Conservation (phyloP, 1,140 invertebrate genomes). For the Drosophila santomea region DNA sequence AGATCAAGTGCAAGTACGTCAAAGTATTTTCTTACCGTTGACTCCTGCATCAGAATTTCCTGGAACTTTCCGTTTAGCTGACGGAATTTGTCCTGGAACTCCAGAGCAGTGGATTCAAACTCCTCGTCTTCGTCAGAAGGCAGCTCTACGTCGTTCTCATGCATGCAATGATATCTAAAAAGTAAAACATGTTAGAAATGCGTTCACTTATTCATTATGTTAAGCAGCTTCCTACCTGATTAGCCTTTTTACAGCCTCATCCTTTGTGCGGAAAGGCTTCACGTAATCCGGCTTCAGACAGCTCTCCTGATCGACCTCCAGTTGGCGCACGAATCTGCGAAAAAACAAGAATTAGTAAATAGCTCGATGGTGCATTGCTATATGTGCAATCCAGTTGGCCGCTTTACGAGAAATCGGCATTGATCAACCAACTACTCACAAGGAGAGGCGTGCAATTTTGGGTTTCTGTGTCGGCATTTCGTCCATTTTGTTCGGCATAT, state of each 20-base stretch:
- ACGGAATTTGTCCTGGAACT: constrained; percentile 90
- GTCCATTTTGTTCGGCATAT: constrained; percentile 59
- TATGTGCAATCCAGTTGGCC: constrained; percentile 59
- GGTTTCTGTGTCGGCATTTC: constrained; percentile 78
- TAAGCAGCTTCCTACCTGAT: constrained; percentile 85
- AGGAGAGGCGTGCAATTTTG: constrained; percentile 84
- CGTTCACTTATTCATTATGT: too few species aligned
- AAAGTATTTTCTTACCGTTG: constrained; percentile 88
- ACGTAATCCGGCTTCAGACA: constrained; percentile 91
- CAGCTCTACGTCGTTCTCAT: constrained; percentile 88
- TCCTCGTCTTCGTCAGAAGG: constrained; percentile 91
- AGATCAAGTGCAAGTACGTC: too few species aligned
- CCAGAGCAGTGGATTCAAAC: constrained; percentile 90
- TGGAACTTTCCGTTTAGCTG: constrained; percentile 92
- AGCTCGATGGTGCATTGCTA: not conserved
- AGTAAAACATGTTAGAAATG: not conserved
- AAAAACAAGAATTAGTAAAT: constrained; percentile 36
- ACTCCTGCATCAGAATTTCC: constrained; percentile 92
- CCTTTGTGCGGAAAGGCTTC: constrained; percentile 89
- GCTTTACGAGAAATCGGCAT: constrained; percentile 67
- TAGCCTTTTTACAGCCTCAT: constrained; percentile 92
- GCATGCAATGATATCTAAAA: constrained; percentile 90
- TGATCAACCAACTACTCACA: constrained; percentile 85
- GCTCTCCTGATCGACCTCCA: constrained; percentile 91
- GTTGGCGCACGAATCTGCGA: constrained; percentile 89